phyloP scores from a whole-genome alignment of 2,888 invertebrate species.

The Synanthedon andrenaeformis region DNA sequence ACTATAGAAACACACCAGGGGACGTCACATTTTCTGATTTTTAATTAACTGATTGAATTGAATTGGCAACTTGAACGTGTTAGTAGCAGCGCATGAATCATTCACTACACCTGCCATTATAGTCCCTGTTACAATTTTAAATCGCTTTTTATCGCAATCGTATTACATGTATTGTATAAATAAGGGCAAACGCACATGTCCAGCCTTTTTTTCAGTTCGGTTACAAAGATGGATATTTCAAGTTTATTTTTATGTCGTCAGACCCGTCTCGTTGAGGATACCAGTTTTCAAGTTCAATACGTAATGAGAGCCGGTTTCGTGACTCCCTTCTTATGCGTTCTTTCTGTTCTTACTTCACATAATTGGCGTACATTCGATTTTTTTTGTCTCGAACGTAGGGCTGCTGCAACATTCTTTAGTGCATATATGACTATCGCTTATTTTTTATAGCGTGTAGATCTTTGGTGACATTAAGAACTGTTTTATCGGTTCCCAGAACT shows the following conservation, averaged over 20 bases:
- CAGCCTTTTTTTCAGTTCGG: background rate
- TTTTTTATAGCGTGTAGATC: background rate
- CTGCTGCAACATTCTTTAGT: background rate
- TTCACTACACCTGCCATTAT: slow-evolving; percentile 17
- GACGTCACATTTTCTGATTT: slow-evolving; percentile 48
- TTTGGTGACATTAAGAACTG: too few species aligned
- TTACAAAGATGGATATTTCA: background rate
- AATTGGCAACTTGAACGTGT: slow-evolving; percentile 49
- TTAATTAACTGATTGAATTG: slow-evolving; percentile 57
- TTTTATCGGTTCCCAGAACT: too few species aligned
- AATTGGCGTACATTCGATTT: slow-evolving; percentile 26
- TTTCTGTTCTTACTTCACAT: slow-evolving; percentile 38
- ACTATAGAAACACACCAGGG: slow-evolving; percentile 51
- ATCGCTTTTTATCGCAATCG: background rate
- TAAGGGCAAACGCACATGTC: background rate
- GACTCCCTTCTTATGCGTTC: slow-evolving; percentile 31
- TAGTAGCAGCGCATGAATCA: slow-evolving; percentile 37
- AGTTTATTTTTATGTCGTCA: slow-evolving; percentile 1
- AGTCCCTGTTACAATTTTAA: background rate
- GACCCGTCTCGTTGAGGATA: slow-evolving; percentile 4
- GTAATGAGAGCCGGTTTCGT: slow-evolving; percentile 47
- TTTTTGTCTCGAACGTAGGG: slow-evolving; percentile 8
- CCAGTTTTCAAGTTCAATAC: slow-evolving; percentile 35
- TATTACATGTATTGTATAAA: background rate
- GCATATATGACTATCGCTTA: background rate